Base-by-base conservation (phyloP, 2,797 vertebrate species). In the Notolepis coatsorum region DNA sequence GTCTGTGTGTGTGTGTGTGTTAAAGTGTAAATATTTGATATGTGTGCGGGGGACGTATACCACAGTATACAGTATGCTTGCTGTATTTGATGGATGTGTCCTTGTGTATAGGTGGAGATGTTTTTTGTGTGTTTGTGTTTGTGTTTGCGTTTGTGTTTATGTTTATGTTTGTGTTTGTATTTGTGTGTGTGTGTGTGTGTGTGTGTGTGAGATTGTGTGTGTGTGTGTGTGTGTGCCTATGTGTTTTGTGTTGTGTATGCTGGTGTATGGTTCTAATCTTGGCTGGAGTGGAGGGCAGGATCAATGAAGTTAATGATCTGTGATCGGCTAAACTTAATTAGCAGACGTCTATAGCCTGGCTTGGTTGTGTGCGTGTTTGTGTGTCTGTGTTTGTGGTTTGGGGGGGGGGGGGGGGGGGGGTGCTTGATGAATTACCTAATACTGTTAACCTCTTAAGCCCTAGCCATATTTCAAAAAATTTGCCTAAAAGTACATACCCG, bases 261-360 rank as follows among this genome's bases (percentile, higher is more conserved):
- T 17, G 53, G 63, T 69, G 61, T 59, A 45, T 56, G 65, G 24
- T 68, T 72, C 56, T 61, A 70, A 74, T 74, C 53, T 54, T 38
- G 62, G 51, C 59, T 73, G 17, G 3, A 7, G n/a, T 7, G 2
- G 2, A 15, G 35, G 24, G 13, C 5, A 9, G 38, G 61, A 70
- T 75, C 72, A 49, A 58, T 63, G 51, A 18, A 18, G 43, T 27
- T 52, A 49, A 65, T 65, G 52, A 50, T 59, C 50, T 42, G 35
- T 71, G 54, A 61, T 72, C 70, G 41, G 43, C 63, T 58, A 31
- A 48, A 21, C 69, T 58, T 61, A 65, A 62, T 68, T 73, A 73
- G 48, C 46, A 25, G 25, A 25, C 25, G 41, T 60, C 65, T 61
- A 25, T 25, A 17, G 18, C 31, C 21, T 18, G 8, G 38, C 25